phyloP scores from a whole-genome alignment of 2,797 vertebrate genomes.

The Dermochelys coriacea region DNA sequence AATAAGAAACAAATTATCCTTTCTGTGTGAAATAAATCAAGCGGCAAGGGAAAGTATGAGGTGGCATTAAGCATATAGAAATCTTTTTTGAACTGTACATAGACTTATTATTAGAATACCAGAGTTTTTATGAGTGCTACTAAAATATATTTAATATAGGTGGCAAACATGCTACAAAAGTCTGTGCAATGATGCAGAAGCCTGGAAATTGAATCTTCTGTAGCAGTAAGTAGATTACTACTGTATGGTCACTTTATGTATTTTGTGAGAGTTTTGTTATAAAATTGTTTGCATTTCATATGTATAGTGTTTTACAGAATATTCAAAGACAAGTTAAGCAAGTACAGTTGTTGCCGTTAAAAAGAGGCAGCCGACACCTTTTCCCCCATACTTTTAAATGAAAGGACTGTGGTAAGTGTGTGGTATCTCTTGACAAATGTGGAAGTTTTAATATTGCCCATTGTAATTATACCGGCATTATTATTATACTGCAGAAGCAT shows the following conservation, averaged over 20 bases:
- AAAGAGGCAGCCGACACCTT: no score
- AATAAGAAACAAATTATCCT: neutral
- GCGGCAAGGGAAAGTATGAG: neutral
- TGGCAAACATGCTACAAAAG: neutral
- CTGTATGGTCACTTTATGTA: neutral
- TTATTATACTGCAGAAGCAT: no score
- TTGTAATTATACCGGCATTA: no score
- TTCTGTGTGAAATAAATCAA: neutral
- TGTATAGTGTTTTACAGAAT: neutral
- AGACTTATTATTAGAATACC: neutral
- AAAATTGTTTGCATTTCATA: neutral
- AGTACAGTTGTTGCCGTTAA: no score
- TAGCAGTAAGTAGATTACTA: no score
- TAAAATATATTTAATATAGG: neutral
- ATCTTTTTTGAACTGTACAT: neutral
- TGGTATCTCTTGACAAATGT: neutral
- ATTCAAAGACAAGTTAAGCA: neutral
- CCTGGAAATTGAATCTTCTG: neutral
- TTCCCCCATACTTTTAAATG: neutral
- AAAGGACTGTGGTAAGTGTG: neutral
- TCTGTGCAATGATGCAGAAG: neutral
- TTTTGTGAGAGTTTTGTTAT: neutral
- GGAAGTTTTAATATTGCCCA: no score
- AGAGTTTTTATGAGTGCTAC: neutral
- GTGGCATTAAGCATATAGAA: neutral